Conservation (phyloP, 2,797 vertebrate species). For the Phalloptychus januarius region DNA sequence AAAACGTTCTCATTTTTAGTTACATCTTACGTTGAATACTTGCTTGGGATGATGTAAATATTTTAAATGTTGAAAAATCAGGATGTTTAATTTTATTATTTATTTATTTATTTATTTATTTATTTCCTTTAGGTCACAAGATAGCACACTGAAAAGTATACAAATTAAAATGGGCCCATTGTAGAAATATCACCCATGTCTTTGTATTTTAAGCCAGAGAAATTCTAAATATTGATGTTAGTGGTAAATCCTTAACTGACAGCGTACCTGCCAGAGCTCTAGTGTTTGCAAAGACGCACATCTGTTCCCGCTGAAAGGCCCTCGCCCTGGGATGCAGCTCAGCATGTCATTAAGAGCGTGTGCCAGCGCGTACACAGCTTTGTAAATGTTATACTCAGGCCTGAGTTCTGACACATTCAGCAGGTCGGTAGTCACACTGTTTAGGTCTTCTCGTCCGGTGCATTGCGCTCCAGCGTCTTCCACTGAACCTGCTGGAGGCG, state of each 20-base stretch:
- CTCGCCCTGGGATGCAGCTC: slow-evolving; percentile 61
- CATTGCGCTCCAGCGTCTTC: slow-evolving; percentile 46
- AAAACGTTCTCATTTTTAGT: background rate
- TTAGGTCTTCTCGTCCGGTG: slow-evolving; percentile 58
- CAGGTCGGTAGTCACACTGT: slow-evolving; percentile 43
- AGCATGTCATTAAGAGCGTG: slow-evolving; percentile 69
- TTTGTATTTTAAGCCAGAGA: background rate
- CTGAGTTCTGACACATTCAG: slow-evolving; percentile 62
- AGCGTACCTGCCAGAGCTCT: slow-evolving; percentile 75
- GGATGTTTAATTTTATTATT: background rate
- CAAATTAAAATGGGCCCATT: background rate
- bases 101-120: no score
- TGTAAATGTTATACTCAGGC: slow-evolving; percentile 66
- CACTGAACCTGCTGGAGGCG: slow-evolving; percentile 22
- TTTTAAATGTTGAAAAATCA: background rate
- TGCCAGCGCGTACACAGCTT: slow-evolving; percentile 78
- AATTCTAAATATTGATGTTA: background rate
- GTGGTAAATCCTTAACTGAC: background rate
- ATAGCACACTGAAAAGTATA: background rate
- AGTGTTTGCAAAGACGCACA: slow-evolving; percentile 66
- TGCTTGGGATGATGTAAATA: background rate
- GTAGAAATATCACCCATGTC: no score
- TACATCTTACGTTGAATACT: background rate
- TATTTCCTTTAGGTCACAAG: background rate
- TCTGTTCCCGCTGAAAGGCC: slow-evolving; percentile 63